Conservation (phyloP, 2,888 invertebrate genomes). For the Esperia sulphurella region DNA sequence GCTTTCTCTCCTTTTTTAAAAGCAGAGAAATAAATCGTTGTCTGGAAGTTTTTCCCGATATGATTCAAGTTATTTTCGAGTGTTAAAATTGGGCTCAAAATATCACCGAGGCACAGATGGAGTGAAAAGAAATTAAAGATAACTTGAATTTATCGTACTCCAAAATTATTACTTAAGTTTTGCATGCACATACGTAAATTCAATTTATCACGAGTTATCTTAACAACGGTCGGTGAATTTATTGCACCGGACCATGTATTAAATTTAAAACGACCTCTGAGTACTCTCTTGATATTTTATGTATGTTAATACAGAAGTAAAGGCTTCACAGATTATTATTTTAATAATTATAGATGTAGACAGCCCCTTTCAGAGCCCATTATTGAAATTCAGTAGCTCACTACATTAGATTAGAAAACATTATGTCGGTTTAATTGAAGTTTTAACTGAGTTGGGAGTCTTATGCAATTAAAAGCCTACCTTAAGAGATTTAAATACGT, state of each 20-base stretch:
- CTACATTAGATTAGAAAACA: not conserved
- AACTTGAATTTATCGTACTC: slow-evolving; percentile 41
- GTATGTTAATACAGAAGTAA: slow-evolving; percentile 21
- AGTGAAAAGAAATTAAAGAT: slow-evolving; percentile 40
- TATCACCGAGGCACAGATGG: slow-evolving; percentile 17
- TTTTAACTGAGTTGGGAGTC: too few relatives aligned
- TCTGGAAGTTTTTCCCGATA: slow-evolving; percentile 18
- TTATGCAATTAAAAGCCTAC: too few relatives aligned
- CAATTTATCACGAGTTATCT: slow-evolving; percentile 47
- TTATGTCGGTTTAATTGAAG: too few relatives aligned
- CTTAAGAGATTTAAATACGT: too few relatives aligned
- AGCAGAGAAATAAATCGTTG: not conserved
- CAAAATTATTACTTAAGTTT: slow-evolving; percentile 45
- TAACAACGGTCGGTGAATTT: slow-evolving; percentile 34
- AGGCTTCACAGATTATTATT: slow-evolving; percentile 6
- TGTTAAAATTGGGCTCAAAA: slow-evolving; percentile 15
- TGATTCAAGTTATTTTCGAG: slow-evolving; percentile 25
- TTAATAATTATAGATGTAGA: slow-evolving; percentile 7
- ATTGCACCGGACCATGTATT: slow-evolving; percentile 29
- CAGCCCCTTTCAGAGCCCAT: not conserved
- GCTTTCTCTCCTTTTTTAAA: slow-evolving; percentile 38
- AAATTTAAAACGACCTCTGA: slow-evolving; percentile 30
- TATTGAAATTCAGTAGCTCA: not conserved
- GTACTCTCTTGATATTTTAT: slow-evolving; percentile 25
- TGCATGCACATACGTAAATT: slow-evolving; percentile 47